Evolutionary conservation across 2,113 vertebrate genomes (phyloP), one percentile per base, ranked within the genome.

Genomic region (Columba livia): DNA sequence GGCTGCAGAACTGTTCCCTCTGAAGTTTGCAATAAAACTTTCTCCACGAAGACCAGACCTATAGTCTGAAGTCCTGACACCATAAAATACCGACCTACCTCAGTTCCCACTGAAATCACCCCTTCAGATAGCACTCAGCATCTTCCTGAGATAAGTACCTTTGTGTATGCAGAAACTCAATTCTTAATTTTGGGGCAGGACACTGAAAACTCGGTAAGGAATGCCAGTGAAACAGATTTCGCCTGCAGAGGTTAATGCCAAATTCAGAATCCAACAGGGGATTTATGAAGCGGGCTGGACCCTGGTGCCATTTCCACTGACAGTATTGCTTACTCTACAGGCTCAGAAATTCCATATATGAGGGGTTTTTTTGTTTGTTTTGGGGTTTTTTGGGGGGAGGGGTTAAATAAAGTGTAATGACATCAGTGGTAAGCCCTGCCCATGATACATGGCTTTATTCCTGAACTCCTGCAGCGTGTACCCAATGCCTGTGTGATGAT

Each of bases 11-110:
- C 18, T 70, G 6, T 47, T 88, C 44, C n/a, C 10, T 69, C 74
- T 80, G 81, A 85, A 95, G 53, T 31, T 24, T 34, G 54, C 67
- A 67, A 75, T 89, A 82, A 93, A 93, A 79, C 53, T 79, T 87
- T 47, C 66, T 82, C 36, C 67, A 25, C 2, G 2, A 88, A 79
- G 36, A 28, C 26, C 5, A 3, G 36, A 15, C 19, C 79, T 48
- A 6, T 38, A 53, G 48, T 60, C 51, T 25, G 64, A 85, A 83
- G 34, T 51, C 36, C 20, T 74, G 48, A 31, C 40, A 19, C 26
- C 19, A 20, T 78, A 85, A 91, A 93, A 79, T 36, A 67, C 28
- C 1, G 10, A 15, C 9, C 47, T 70, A 28, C 56, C 31, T 54
- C 32, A 36, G 23, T 78, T 85, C 75, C 60, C 3, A 6, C 66